These are phyloP conservation scores for Ectemnius continuus DNA, from an alignment of 2,888 invertebrate species.

Conservation along the genomic window DNA sequence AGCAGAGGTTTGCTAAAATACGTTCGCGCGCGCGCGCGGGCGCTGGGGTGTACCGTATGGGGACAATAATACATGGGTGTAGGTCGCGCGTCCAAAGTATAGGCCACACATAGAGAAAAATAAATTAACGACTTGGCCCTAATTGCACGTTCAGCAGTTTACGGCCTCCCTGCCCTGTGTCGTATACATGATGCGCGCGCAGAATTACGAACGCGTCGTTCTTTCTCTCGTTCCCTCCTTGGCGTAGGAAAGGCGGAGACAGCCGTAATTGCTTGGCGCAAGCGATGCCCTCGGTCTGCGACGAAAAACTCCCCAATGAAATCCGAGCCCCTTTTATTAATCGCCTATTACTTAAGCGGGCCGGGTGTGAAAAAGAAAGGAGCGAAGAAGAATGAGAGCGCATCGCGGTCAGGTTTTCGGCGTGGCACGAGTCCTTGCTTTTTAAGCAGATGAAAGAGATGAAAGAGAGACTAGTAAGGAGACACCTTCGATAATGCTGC, in stretches of 20 bases:
- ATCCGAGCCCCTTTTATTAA: constrained; percentile 55
- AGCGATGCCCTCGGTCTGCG: constrained; percentile 39
- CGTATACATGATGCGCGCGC: constrained; percentile 48
- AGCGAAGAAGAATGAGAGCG: constrained; percentile 42
- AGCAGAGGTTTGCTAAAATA: background rate
- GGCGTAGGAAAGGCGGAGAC: constrained; percentile 4
- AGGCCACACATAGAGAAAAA: constrained; percentile 57
- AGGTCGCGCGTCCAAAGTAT: constrained; percentile 25
- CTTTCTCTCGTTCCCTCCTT: too few relatives aligned
- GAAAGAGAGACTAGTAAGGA: constrained; percentile 14
- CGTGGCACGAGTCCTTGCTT: background rate
- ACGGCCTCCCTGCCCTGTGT: constrained; percentile 55
- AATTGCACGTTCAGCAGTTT: constrained; percentile 64
- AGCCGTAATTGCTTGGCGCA: constrained; percentile 48
- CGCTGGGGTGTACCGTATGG: constrained; percentile 3
- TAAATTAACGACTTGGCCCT: constrained; percentile 65
- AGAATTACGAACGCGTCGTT: constrained; percentile 40
- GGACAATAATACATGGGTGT: background rate
- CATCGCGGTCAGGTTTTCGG: constrained; percentile 38
- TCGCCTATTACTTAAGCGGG: constrained; percentile 61
- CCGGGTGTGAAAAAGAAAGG: constrained; percentile 19
- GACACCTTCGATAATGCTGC: constrained; percentile 2
- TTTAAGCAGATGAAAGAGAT: constrained; percentile 31
- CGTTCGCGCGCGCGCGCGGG: constrained; percentile 6
- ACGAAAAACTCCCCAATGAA: constrained; percentile 57